Percentiles rank a stretch among this genome's conserved stretches.
These are phyloP conservation scores for Mareca penelope DNA, from an alignment of 2,797 vertebrate species.

Conservation along the genomic window DNA sequence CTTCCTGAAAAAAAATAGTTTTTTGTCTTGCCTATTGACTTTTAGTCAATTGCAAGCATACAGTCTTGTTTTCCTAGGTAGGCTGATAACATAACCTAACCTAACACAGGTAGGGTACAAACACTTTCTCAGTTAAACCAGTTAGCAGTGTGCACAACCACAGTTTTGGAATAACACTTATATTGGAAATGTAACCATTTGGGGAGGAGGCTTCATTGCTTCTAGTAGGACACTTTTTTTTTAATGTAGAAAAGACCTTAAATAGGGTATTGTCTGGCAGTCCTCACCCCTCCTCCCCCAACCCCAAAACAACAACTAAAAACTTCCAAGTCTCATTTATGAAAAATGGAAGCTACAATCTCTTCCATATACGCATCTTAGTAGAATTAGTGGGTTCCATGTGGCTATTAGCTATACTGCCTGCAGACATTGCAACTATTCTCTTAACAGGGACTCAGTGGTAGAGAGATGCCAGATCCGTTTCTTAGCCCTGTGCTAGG, in stretches of 20 bases:
- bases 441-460: not conserved
- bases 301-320: no score
- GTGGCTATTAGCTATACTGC: not conserved
- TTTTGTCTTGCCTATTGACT: rapidly evolving
- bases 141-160: not conserved
- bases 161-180: not conserved
- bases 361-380: not conserved
- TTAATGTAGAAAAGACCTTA: not conserved
- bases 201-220: not conserved
- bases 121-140: not conserved
- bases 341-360: not conserved
- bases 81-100: not conserved
- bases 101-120: not conserved
- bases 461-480: not conserved
- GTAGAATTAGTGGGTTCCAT: not conserved
- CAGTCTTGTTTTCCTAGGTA: not conserved
- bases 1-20: not conserved
- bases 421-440: not conserved
- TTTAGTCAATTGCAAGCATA: not conserved
- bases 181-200: not conserved
- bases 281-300: not conserved
- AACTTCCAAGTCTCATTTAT: rapidly evolving
- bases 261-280: not conserved
- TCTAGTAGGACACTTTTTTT: not conserved
- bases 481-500: not conserved